These are phyloP conservation scores for Clarias laeviceps DNA, from an alignment of 2,797 vertebrate genomes.

Conservation along the genomic window DNA sequence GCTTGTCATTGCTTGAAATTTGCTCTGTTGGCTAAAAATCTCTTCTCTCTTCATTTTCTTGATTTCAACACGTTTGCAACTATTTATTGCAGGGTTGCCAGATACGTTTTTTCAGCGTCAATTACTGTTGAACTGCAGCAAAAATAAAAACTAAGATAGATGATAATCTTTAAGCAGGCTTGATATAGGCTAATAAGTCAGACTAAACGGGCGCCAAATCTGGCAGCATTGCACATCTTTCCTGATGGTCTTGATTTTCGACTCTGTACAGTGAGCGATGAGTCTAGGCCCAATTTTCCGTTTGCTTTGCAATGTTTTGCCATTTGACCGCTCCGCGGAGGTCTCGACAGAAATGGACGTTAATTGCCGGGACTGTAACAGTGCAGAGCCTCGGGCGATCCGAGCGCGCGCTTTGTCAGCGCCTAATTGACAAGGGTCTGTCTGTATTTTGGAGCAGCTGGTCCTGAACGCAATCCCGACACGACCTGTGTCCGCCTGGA, in stretches of 20 bases:
- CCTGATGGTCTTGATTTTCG: constrained; percentile 10
- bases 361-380: constrained; percentile 97
- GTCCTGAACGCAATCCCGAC: constrained; percentile 94
- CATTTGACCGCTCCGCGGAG: constrained; percentile 83
- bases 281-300: constrained; percentile 65
- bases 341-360: constrained; percentile 94
- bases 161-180: background rate
- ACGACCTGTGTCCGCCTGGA: constrained; percentile 88
- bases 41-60: background rate
- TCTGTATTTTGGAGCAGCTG: constrained; percentile 99
- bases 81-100: background rate
- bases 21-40: constrained; percentile 35
- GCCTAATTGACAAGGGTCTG: constrained; percentile 99
- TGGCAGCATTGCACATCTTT: background rate
- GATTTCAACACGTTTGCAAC: background rate
- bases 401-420: constrained; percentile 93
- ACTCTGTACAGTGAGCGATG: background rate
- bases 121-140: background rate
- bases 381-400: constrained; percentile 85
- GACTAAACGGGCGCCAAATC: constrained; percentile 3
- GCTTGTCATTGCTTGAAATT: constrained; percentile 68
- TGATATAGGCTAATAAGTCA: background rate
- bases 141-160: background rate
- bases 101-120: background rate
- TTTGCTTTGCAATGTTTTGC: constrained; percentile 71